phyloP scores from a whole-genome alignment of 1,140 invertebrate species.

The Trichonephila clavata region DNA sequence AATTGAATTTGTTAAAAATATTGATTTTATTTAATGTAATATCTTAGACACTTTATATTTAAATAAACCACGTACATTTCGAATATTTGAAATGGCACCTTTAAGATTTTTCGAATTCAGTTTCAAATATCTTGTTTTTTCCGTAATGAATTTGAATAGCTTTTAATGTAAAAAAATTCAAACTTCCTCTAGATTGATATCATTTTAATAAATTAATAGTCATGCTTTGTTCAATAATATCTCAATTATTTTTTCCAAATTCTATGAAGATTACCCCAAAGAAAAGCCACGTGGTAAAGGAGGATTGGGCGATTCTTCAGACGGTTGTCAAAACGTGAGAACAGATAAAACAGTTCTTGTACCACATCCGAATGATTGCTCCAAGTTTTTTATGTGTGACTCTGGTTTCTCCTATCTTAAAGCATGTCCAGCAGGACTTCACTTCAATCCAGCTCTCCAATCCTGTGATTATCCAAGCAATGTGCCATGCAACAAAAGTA shows the following conservation, averaged over 20 bases:
- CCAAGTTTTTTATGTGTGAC: constrained; percentile 78
- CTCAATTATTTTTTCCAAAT: not conserved
- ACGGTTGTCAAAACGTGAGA: not conserved
- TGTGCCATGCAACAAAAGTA: constrained; percentile 67
- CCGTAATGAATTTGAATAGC: too few relatives aligned
- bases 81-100: too few relatives aligned
- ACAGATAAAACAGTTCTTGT: not conserved
- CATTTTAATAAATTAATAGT: too few relatives aligned
- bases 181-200: too few relatives aligned
- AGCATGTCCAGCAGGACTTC: constrained; percentile 78
- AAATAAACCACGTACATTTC: too few relatives aligned
- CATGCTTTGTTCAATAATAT: too few relatives aligned
- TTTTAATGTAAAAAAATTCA: too few relatives aligned
- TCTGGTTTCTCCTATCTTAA: constrained; percentile 77
- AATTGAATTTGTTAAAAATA: too few relatives aligned
- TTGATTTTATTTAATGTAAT: too few relatives aligned
- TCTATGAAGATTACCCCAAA: not conserved
- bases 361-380: constrained; percentile 67
- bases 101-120: too few relatives aligned
- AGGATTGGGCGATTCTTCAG: not conserved
- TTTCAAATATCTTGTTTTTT: too few relatives aligned
- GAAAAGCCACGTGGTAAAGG: not conserved
- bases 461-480: constrained; percentile 78
- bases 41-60: too few relatives aligned
- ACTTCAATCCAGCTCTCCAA: constrained; percentile 77